Evolutionary conservation across 2,888 invertebrate genomes (phyloP).

Genomic region (Megalurothrips usitatus): DNA sequence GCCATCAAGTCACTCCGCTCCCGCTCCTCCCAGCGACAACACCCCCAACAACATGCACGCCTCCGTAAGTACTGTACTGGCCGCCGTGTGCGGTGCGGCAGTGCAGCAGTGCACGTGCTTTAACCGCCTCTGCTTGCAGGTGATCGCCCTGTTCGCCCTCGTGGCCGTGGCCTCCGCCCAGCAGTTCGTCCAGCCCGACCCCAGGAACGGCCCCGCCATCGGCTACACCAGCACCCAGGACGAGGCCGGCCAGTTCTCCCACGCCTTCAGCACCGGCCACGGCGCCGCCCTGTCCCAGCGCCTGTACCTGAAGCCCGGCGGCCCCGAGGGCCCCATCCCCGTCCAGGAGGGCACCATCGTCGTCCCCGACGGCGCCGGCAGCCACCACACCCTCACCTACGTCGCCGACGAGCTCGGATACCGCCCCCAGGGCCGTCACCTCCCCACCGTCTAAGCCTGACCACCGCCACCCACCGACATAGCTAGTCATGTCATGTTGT

Average conservation of each 20-base stretch:
- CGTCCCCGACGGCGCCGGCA: not conserved
- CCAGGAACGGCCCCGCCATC: not conserved
- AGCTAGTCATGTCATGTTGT: not conserved
- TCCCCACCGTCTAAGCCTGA: not conserved
- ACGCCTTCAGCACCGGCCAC: not conserved
- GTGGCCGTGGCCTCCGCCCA: conserved; percentile 6
- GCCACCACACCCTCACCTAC: not conserved
- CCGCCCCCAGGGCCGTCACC: not conserved
- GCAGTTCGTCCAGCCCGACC: not conserved
- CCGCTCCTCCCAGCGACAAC: not conserved
- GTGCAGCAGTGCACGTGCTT: not conserved
- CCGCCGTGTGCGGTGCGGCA: not conserved
- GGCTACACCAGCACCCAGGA: not conserved
- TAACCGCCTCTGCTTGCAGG: not conserved
- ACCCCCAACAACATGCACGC: not conserved
- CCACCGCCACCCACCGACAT: not conserved
- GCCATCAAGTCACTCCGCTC: not conserved
- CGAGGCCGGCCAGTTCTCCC: not conserved
- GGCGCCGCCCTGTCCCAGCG: not conserved
- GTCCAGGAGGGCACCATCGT: not conserved
- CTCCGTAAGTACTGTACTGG: conserved; percentile 2
- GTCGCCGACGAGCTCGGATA: conserved; percentile 11
- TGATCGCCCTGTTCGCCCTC: not conserved
- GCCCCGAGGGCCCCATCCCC: not conserved
- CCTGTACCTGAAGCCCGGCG: not conserved